These are phyloP conservation scores for Eclectus roratus DNA, from an alignment of 2,113 vertebrate genomes.

Conservation along the genomic window DNA sequence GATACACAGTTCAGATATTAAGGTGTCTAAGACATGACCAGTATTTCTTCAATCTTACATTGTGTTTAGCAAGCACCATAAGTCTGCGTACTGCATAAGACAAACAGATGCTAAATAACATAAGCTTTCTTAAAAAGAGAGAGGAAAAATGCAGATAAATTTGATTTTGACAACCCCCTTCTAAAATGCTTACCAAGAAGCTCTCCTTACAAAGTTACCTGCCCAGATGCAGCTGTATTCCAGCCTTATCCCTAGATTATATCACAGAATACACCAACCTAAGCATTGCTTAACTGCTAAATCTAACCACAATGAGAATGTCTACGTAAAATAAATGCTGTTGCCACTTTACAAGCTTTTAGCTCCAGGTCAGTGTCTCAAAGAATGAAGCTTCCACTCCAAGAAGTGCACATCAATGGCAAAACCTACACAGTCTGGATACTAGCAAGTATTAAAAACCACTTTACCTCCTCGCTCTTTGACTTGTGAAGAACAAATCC, in stretches of 20 bases:
- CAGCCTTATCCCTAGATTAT: not conserved
- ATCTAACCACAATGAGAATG: accelerated
- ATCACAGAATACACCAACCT: not conserved
- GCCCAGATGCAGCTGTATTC: not conserved
- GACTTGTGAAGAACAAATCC: slow-evolving; percentile 98
- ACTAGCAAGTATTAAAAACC: not conserved
- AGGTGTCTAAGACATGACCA: not conserved
- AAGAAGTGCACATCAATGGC: accelerated
- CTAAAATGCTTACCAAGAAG: not conserved
- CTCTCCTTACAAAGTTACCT: not conserved
- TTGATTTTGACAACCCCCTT: no score
- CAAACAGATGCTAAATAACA: not conserved
- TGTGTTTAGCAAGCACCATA: not conserved
- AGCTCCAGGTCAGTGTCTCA: not conserved
- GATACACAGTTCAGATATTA: not conserved
- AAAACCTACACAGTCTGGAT: not conserved
- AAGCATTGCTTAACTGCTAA: not conserved
- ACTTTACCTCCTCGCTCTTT: slow-evolving; percentile 91
- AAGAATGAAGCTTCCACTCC: not conserved
- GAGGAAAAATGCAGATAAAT: not conserved
- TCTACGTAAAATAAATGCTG: accelerated
- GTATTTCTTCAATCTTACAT: not conserved
- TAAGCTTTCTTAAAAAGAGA: not conserved
- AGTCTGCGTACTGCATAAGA: not conserved
- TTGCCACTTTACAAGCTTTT: not conserved